Evolutionary conservation across 2,888 invertebrate genomes (phyloP).

Genomic region (Drosophila longiperda): DNA sequence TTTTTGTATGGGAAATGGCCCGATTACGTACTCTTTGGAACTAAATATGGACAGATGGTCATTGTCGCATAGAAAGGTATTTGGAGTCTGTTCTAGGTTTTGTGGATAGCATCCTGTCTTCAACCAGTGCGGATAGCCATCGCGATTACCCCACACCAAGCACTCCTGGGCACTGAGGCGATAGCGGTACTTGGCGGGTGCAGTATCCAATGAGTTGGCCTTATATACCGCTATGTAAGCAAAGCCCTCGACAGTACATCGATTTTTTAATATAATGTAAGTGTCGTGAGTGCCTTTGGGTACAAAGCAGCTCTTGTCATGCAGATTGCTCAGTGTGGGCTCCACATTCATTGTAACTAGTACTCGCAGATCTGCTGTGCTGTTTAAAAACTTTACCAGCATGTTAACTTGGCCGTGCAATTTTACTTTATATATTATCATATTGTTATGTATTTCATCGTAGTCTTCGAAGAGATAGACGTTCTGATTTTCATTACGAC

Average conservation of each 20-base stretch:
- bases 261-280: conserved; percentile 24
- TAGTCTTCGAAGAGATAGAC: neutral
- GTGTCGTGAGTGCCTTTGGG: neutral
- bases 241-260: neutral
- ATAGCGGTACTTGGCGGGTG: conserved; percentile 13
- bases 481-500: accelerated
- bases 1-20: conserved; percentile 5
- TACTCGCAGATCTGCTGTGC: conserved; percentile 18
- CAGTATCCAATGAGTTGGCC: neutral
- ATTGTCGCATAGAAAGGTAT: neutral
- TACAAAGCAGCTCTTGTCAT: conserved; percentile 14
- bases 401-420: conserved; percentile 8
- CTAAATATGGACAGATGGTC: conserved; percentile 26
- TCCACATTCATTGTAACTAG: conserved; percentile 27
- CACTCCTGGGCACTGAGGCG: conserved; percentile 26
- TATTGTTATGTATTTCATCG: conserved; percentile 12
- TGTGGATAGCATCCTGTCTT: conserved; percentile 1
- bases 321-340: conserved; percentile 8
- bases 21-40: conserved; percentile 19
- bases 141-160: neutral
- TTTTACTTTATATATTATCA: conserved; percentile 28
- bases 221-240: conserved; percentile 39
- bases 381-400: conserved; percentile 22
- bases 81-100: neutral
- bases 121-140: conserved; percentile 8